A percentile compares a stretch with the other conserved stretches of the same genome.
Conservation (phyloP, 2,797 vertebrate species). For the Poecilia picta region DNA sequence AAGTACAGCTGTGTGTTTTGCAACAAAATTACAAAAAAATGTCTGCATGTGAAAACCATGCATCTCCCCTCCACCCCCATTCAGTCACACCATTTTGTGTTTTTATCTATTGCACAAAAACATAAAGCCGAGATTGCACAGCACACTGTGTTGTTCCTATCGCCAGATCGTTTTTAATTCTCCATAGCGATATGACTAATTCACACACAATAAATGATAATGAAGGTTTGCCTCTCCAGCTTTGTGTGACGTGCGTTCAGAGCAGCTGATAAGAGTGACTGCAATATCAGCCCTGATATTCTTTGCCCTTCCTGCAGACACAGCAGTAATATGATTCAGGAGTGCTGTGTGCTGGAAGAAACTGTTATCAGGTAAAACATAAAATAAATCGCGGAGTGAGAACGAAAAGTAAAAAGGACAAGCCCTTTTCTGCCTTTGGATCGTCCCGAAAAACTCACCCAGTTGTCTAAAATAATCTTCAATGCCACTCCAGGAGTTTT, state of each 20-base stretch:
- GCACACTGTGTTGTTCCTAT: background rate
- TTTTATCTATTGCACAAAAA: background rate
- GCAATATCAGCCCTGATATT: background rate
- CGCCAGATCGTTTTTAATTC: background rate
- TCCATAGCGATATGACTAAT: background rate
- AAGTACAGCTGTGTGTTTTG: background rate
- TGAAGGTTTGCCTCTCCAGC: background rate
- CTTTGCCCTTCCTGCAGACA: conserved; percentile 14
- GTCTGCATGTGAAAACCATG: background rate
- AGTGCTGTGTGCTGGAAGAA: conserved; percentile 9
- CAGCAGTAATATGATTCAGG: conserved; percentile 30
- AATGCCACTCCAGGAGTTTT: conserved; percentile 94
- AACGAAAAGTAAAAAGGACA: conserved; percentile 6
- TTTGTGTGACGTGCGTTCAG: background rate
- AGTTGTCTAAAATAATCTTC: conserved; percentile 93
- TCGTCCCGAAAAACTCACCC: conserved; percentile 60
- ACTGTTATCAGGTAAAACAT: conserved; percentile 30
- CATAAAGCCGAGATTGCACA: background rate
- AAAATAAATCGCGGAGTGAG: conserved; percentile 30
- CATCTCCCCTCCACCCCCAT: background rate
- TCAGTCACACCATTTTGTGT: background rate
- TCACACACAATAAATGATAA: background rate
- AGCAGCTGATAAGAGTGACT: conserved; percentile 8
- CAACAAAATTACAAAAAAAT: background rate
- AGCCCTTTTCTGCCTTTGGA: background rate